Evolutionary conservation across 1,140 invertebrate species (phyloP).

Genomic region (Penaeus vannamei): DNA sequence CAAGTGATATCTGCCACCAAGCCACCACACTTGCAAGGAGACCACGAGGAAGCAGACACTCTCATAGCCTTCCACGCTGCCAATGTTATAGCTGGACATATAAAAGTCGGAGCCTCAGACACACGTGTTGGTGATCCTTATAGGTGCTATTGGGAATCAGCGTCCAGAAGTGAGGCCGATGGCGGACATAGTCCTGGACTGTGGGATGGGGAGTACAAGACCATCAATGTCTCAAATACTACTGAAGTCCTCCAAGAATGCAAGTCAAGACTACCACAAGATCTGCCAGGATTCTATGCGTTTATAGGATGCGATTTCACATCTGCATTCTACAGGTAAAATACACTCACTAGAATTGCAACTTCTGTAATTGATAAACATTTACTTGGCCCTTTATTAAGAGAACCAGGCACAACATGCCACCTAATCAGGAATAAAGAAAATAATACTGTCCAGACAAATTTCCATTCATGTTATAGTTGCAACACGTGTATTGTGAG

Average conservation of each 20-base stretch:
- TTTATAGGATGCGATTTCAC: constrained; percentile 30
- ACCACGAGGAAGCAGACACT: constrained; percentile 9
- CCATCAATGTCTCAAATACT: no score
- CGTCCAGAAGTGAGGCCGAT: no score
- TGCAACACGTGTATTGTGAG: constrained; percentile 6
- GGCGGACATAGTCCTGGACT: no score
- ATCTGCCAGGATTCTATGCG: constrained; percentile 24
- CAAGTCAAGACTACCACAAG: no score
- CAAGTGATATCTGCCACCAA: background rate
- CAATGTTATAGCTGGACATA: background rate
- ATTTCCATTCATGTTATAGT: constrained; percentile 2
- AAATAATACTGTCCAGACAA: constrained; percentile 7
- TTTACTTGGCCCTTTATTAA: background rate
- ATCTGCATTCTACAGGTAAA: constrained; percentile 33
- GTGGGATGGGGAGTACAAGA: constrained; percentile 9
- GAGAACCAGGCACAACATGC: no score
- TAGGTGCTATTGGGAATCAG: background rate
- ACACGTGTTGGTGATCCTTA: constrained; percentile 12
- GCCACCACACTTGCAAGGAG: background rate
- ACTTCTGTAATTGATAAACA: background rate
- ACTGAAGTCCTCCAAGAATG: no score
- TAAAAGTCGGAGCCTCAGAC: constrained; percentile 14
- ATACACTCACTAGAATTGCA: background rate
- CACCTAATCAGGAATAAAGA: background rate
- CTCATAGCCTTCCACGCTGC: constrained; percentile 5